Evolutionary conservation across 2,888 invertebrate genomes (phyloP).

Genomic region (Quadriops clusia): DNA sequence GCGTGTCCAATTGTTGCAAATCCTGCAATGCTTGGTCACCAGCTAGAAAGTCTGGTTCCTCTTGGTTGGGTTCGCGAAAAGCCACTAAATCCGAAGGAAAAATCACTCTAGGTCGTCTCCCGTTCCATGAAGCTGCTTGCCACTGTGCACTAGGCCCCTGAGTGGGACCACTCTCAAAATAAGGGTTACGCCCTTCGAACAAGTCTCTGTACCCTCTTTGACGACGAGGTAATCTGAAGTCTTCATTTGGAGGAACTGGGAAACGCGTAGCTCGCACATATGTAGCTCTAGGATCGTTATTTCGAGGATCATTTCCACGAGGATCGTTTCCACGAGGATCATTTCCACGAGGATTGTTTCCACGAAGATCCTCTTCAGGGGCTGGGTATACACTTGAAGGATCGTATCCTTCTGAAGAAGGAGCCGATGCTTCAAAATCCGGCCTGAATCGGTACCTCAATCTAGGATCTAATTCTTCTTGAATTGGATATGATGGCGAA

Average conservation of each 20-base stretch:
- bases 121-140: constrained; percentile 18
- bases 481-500: no score
- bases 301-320: no score
- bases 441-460: constrained; percentile 13
- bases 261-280: constrained; percentile 2
- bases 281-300: constrained; percentile 8
- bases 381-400: no score
- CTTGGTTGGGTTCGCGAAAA: constrained; percentile 31
- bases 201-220: constrained; percentile 17
- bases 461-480: constrained; percentile 9
- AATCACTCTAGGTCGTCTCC: constrained; percentile 34
- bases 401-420: constrained; percentile 19
- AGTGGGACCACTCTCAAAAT: constrained; percentile 24
- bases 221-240: constrained; percentile 12
- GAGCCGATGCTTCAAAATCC: constrained; percentile 14
- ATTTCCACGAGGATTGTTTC: no score
- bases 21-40: constrained; percentile 45
- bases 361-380: no score
- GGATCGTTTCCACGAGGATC: no score
- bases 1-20: constrained; percentile 36
- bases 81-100: constrained; percentile 36
- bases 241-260: neutral
- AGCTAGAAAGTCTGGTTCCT: constrained; percentile 29
- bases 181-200: constrained; percentile 22
- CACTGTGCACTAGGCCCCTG: constrained; percentile 21